Base-by-base conservation (phyloP, 2,888 invertebrate species). In the Spialia ferax region DNA sequence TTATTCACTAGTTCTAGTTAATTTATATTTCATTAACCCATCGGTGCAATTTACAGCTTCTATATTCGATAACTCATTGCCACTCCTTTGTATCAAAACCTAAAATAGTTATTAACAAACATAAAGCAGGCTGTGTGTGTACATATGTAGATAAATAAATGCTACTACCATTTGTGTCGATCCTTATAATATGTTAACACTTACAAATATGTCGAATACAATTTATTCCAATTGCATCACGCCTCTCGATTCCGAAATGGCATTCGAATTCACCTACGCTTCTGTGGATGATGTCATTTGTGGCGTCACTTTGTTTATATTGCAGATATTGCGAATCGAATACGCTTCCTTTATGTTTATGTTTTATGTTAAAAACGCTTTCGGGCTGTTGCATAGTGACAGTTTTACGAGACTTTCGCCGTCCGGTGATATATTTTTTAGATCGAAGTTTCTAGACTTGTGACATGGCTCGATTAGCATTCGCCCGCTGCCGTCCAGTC, bases 231-330 rank as follows among this genome's bases (percentile, higher is more conserved):
- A 35, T 76, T 74, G 70, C 74, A 73, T 75, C 74, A 76, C 67
- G 54, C 62, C 57, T 50, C 52, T 38, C 29, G 26, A 23, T 48
- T 70, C 63, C 69, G 61, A 70, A 71, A 73, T 74, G 73, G 69
- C 70, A 55, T 68, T 70, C 56, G 54, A 52, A 64, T 75, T 72
- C 71, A 67, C 71, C 71, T 72, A 57, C 68, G 61, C 48, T 69
- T 64, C 13, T 57, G 50, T 57, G 32, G 71, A 69, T 84, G 84
- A 84, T 82, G 81, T 83, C 84, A 85, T 77, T 72, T 52, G 66
- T 73, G 63, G 71, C 75, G 74, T 79, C 81, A 77, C 72, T 73
- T 62, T 65, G 63, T 65, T 70, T 61, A 63, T 63, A 72, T 71
- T 48, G 62, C 69, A 70, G 61, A 72, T 71, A 71, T 70, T 26